phyloP scores from a whole-genome alignment of 1,140 invertebrate species.

The Hestina assimilis region DNA sequence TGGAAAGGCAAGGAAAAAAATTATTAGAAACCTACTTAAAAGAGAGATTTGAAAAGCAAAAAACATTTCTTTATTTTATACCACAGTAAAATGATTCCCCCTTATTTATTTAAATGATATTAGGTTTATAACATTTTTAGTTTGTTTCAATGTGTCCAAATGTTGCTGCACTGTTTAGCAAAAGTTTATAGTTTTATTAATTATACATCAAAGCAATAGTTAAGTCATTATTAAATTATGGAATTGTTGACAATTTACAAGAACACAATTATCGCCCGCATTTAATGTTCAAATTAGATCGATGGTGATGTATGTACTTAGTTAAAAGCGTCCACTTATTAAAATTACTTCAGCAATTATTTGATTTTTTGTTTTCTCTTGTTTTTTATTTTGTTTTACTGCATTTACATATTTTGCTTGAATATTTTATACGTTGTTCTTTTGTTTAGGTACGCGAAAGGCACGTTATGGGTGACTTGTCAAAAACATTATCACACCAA shows the following conservation, averaged over 20 bases:
- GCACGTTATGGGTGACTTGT: conserved; percentile 24
- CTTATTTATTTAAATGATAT: too few species aligned
- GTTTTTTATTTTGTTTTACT: conserved; percentile 16
- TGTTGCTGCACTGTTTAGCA: conserved; percentile 3
- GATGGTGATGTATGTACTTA: conserved; percentile 30
- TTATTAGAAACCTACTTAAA: too few species aligned
- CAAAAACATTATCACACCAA: too few species aligned
- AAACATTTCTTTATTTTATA: too few species aligned
- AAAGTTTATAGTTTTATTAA: conserved; percentile 11
- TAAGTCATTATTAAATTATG: background rate
- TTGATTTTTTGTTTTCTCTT: conserved; percentile 3
- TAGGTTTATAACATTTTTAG: background rate
- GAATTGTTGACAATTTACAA: conserved; percentile 5
- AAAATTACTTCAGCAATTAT: conserved; percentile 17
- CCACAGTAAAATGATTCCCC: too few species aligned
- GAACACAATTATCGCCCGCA: background rate
- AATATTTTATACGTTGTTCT: conserved; percentile 36
- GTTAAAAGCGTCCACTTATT: conserved; percentile 24
- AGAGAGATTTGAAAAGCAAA: too few species aligned
- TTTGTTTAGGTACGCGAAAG: conserved; percentile 34
- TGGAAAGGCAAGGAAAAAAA: too few species aligned
- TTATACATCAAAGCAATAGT: conserved; percentile 21
- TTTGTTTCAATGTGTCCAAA: background rate
- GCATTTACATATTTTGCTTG: conserved; percentile 34
- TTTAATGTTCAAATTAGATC: background rate